phyloP scores from a whole-genome alignment of 2,797 vertebrate species.

The Anas acuta region DNA sequence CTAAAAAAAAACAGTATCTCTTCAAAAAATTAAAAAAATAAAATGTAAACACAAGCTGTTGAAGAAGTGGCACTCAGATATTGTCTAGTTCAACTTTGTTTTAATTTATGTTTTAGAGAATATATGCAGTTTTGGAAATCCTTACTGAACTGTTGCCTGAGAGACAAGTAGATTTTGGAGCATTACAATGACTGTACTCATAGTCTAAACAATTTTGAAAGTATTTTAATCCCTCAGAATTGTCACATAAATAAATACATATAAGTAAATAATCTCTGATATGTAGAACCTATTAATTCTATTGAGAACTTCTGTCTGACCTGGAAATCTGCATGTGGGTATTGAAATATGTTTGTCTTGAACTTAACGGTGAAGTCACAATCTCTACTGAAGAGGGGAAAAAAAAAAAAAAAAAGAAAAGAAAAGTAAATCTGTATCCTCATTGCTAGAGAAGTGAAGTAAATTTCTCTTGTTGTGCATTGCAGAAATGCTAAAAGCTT shows the following conservation, averaged over 20 bases:
- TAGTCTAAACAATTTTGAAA: constrained; percentile 7
- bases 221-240: not conserved
- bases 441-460: not conserved
- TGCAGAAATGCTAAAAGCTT: not conserved
- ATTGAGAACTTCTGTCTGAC: not conserved
- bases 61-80: not conserved
- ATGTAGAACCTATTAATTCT: constrained; percentile 20
- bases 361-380: constrained; percentile 33
- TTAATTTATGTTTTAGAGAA: not conserved
- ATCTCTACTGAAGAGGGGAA: not conserved
- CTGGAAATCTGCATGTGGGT: not conserved
- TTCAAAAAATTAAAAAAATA: not conserved
- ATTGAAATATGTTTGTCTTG: not conserved
- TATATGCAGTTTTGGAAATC: not conserved
- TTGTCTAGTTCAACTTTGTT: not conserved
- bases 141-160: not conserved
- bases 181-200: not conserved
- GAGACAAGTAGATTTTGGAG: not conserved
- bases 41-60: not conserved
- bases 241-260: not conserved
- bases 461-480: not conserved
- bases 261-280: not conserved
- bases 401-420: not conserved
- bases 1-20: not conserved
- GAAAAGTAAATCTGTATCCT: not conserved